Evolutionary conservation across 2,797 vertebrate genomes (phyloP).

Genomic region (Apogon talboti): DNA sequence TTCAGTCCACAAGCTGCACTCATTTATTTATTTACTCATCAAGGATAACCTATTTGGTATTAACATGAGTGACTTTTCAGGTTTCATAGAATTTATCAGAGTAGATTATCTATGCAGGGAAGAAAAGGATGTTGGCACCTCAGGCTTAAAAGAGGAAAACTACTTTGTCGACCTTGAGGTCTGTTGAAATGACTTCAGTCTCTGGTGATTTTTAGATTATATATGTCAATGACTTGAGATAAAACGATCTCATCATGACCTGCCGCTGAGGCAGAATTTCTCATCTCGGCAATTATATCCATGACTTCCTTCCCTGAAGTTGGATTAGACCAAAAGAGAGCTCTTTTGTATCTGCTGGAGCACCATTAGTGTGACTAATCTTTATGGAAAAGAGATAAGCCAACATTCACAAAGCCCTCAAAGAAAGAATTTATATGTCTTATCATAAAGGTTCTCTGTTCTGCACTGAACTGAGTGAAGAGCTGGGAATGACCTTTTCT

Average conservation of each 20-base stretch:
- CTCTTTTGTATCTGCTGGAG: conserved; percentile 57
- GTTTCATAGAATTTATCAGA: conserved; percentile 6
- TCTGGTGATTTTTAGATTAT: conserved; percentile 55
- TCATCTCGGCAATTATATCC: conserved; percentile 64
- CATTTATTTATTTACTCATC: too few species aligned
- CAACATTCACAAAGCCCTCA: conserved; percentile 54
- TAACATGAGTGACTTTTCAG: background rate
- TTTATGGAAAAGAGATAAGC: conserved; percentile 59
- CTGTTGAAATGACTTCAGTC: conserved; percentile 48
- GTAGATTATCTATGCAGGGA: conserved; percentile 18
- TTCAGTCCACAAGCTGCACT: too few species aligned
- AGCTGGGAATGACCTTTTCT: conserved; percentile 27
- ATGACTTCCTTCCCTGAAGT: conserved; percentile 52
- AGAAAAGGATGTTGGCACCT: conserved; percentile 9
- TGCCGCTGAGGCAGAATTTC: conserved; percentile 57
- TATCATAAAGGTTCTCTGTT: conserved; percentile 41
- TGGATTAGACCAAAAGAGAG: conserved; percentile 50
- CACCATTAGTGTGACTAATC: conserved; percentile 68
- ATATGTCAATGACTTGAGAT: conserved; percentile 53
- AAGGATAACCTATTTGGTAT: too few species aligned
- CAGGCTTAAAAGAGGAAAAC: conserved; percentile 21
- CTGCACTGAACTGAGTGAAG: conserved; percentile 6
- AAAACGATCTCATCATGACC: conserved; percentile 59
- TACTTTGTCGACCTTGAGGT: conserved; percentile 32
- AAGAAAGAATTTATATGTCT: conserved; percentile 34